These are phyloP conservation scores for Enteromius afrohamiltoni DNA, from an alignment of 2,797 vertebrate genomes.

Conservation along the genomic window DNA sequence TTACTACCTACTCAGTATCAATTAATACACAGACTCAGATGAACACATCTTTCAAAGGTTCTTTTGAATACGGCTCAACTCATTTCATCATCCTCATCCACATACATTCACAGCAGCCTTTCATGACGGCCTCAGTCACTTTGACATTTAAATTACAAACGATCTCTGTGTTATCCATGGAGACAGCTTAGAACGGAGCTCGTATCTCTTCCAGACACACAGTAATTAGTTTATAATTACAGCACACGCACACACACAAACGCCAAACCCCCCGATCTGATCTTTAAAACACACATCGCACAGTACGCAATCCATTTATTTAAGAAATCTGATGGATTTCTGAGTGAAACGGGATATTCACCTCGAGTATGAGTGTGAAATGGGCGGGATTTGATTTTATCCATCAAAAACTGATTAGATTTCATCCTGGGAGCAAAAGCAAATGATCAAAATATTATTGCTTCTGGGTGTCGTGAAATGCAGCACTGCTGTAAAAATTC, in stretches of 20 bases:
- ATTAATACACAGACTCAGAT: not conserved
- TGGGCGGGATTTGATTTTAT: not conserved
- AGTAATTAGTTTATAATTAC: constrained; percentile 85
- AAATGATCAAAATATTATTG: not conserved
- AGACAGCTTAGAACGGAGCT: constrained; percentile 81
- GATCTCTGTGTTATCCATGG: constrained; percentile 73
- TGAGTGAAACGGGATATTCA: not conserved
- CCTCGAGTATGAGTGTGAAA: not conserved
- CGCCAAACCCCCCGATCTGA: constrained; percentile 31
- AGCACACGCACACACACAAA: constrained; percentile 57
- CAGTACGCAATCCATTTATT: not conserved
- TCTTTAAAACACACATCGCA: constrained; percentile 41
- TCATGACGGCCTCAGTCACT: constrained; percentile 68
- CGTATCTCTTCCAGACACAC: constrained; percentile 84
- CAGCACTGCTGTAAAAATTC: not conserved
- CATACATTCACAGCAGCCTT: constrained; percentile 48
- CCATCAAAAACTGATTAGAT: not conserved
- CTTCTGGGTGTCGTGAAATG: not conserved
- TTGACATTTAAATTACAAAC: constrained; percentile 81
- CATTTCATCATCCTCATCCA: constrained; percentile 10
- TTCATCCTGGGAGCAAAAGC: not conserved
- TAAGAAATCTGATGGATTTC: constrained; percentile 6
- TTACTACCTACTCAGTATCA: constrained; percentile 12
- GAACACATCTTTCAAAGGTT: not conserved
- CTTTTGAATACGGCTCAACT: constrained; percentile 10